Base-by-base conservation (phyloP, 2,113 vertebrate genomes). In the Trinectes maculatus region DNA sequence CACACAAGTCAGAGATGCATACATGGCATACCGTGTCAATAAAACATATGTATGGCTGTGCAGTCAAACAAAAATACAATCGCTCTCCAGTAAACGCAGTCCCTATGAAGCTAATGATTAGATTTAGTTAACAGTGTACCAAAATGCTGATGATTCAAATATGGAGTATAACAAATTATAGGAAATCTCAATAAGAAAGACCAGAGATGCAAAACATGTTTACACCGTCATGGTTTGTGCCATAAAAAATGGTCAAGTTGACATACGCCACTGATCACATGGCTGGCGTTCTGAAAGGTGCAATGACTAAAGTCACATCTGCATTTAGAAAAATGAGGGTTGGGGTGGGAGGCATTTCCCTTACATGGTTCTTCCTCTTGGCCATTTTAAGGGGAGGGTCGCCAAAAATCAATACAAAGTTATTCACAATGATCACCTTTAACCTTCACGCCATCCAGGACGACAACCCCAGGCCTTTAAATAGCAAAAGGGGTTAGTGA, bases 321-420 rank as follows among this genome's bases (percentile, higher is more conserved):
- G 49, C 28, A 26, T 18, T 68, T 26, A 26, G 9, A 31, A 22
- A 8, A 66, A 37, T 13, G 25, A n/a, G n/a, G n/a, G n/a, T n/a
- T n/a, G n/a, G n/a, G n/a, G n/a, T 43, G 16, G 12, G 9, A 31
- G n/a, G 6, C 33, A 8, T 71, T 61, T 46, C 21, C 12, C 33
- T 12, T 25, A 42, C 48, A 60, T 24, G 24, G 29, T 44, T 19
- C 8, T n/a, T 33, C 24, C 19, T 31, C 37, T 46, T n/a, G 26
- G 53, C 19, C 52, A 42, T 9, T n/a, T n/a, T 47, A n/a, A 40
- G 34, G 28, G 7, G 22, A 48, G 22, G 53, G 53, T 64, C 64
- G 49, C 15, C 13, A 33, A 15, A 46, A 65, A 71, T 70, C 77
- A 65, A 65, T 71, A 39, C 16, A 31, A 26, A 49, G 33, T 43